Evolutionary conservation across 2,113 vertebrate species (phyloP).

Genomic region (Paralichthys olivaceus): DNA sequence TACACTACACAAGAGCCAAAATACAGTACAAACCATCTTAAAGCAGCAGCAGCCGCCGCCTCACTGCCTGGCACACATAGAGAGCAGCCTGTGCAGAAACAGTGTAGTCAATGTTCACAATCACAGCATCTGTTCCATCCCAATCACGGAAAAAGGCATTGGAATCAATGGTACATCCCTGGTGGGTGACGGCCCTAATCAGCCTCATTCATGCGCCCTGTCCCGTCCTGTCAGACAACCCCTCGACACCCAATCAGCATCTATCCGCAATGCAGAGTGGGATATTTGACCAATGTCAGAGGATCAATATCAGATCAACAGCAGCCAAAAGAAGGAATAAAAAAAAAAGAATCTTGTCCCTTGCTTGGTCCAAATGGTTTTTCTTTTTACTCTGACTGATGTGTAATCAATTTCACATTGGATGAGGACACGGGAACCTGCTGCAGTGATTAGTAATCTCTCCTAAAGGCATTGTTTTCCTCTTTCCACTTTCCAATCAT

Average conservation of each 20-base stretch:
- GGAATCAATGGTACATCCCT: constrained; percentile 44
- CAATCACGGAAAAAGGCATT: constrained; percentile 48
- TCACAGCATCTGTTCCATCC: constrained; percentile 35
- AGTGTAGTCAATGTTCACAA: constrained; percentile 11
- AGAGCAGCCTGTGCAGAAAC: constrained; percentile 8
- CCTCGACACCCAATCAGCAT: constrained; percentile 31
- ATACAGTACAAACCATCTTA: not conserved
- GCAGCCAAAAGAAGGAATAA: constrained; percentile 42
- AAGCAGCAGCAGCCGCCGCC: not conserved
- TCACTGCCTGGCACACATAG: constrained; percentile 8
- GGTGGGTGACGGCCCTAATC: constrained; percentile 50
- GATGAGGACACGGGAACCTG: constrained; percentile 40
- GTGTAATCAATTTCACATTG: constrained; percentile 75
- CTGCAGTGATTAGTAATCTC: constrained; percentile 42
- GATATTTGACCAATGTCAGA: constrained; percentile 71
- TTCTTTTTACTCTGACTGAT: constrained; percentile 68
- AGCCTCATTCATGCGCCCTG: constrained; percentile 33
- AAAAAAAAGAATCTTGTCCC: constrained; percentile 29
- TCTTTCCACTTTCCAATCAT: not conserved
- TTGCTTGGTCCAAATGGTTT: constrained; percentile 35
- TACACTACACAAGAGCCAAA: not conserved
- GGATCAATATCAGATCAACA: constrained; percentile 75
- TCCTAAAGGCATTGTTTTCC: constrained; percentile 28
- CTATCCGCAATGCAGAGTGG: constrained; percentile 60
- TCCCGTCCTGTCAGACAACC: constrained; percentile 25